A percentile compares a stretch with the other conserved stretches of the same genome.
Evolutionary conservation across 1,140 invertebrate genomes (phyloP).

Genomic region (Pemphigus obesinymphae): DNA sequence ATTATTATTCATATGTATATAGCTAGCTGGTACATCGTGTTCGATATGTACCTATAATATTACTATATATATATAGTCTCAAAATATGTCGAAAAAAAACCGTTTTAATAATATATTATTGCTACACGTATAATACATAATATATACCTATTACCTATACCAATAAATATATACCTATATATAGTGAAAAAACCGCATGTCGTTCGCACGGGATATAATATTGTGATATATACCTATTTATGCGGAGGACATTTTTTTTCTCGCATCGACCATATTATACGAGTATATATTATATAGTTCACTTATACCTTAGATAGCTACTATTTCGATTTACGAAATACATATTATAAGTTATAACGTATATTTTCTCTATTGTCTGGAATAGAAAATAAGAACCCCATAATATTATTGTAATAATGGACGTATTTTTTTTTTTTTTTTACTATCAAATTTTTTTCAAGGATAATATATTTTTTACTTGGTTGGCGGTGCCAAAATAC

Average conservation of each 20-base stretch:
- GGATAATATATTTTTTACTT: background rate
- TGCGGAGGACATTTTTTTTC: conserved; percentile 1
- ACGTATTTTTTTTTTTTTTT: background rate
- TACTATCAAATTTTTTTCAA: background rate
- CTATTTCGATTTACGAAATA: background rate
- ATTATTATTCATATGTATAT: too few relatives aligned
- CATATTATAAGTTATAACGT: background rate
- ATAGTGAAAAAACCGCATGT: background rate
- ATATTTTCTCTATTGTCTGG: background rate
- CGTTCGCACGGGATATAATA: background rate
- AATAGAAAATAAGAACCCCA: background rate
- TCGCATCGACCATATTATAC: background rate
- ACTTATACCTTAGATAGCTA: too few relatives aligned
- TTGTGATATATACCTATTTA: background rate
- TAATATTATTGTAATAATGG: background rate
- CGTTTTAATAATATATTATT: too few relatives aligned
- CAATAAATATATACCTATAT: too few relatives aligned
- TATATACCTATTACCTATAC: too few relatives aligned
- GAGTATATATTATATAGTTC: background rate
- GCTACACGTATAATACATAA: too few relatives aligned
- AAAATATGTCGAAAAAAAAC: too few relatives aligned
- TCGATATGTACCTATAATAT: too few relatives aligned
- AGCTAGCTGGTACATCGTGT: too few relatives aligned
- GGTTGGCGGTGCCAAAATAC: background rate
- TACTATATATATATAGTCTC: too few relatives aligned